A percentile compares a stretch with the other conserved stretches of the same genome.
Evolutionary conservation across 64 coral and sea anemone species (phyloP).

Genomic region (Stylophora pistillata): DNA sequence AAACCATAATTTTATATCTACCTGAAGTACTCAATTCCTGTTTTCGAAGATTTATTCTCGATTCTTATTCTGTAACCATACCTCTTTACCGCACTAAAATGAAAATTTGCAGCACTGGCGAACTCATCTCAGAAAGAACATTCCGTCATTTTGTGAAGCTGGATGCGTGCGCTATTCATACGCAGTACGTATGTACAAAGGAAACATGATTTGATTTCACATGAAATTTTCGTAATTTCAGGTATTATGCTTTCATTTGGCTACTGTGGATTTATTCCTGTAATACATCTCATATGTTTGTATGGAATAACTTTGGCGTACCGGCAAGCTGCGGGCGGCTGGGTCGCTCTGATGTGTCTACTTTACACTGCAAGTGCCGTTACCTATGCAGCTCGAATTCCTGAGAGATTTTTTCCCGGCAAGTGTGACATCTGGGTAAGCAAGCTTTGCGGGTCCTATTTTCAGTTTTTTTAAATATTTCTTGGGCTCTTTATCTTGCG

Average conservation of each 20-base stretch:
- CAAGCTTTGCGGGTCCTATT: neutral
- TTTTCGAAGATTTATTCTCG: too few relatives aligned
- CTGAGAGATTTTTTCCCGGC: constrained; percentile 80
- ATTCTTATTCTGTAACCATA: too few relatives aligned
- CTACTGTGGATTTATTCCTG: constrained; percentile 81
- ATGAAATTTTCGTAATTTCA: constrained; percentile 11
- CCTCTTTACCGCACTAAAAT: too few relatives aligned
- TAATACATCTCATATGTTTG: constrained; percentile 55
- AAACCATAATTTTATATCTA: too few relatives aligned
- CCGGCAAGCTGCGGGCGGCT: constrained; percentile 57
- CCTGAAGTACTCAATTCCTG: too few relatives aligned
- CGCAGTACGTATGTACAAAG: neutral
- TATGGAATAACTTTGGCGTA: constrained; percentile 60
- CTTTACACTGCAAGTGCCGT: constrained; percentile 77
- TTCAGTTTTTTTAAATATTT: too few relatives aligned
- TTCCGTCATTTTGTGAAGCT: too few relatives aligned
- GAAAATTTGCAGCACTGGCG: too few relatives aligned
- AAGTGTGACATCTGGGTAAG: constrained; percentile 87
- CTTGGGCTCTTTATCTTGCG: too few relatives aligned
- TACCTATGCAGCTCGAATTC: constrained; percentile 73
- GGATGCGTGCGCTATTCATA: neutral
- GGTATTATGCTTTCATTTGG: constrained; percentile 71
- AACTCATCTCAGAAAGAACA: too few relatives aligned
- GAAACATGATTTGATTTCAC: neutral
- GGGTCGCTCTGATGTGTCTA: constrained; percentile 72